These are phyloP conservation scores for Eulemur macaco DNA, from an alignment of 2,113 vertebrate genomes.

Conservation along the genomic window DNA sequence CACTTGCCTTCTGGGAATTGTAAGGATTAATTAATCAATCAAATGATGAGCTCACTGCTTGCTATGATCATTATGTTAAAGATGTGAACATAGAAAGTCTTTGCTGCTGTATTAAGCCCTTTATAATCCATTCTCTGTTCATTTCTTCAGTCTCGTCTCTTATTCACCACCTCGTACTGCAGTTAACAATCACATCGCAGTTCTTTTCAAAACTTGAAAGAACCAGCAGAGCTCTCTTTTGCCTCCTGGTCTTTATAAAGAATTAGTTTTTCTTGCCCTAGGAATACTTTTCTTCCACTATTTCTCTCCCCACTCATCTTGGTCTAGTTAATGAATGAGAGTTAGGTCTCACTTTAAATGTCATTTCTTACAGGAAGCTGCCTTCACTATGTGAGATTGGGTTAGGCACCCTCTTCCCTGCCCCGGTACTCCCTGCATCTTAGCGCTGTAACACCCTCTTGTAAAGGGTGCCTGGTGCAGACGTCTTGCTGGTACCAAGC, in stretches of 20 bases:
- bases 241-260: not conserved
- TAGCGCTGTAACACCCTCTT: not conserved
- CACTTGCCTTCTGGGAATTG: conserved; percentile 18
- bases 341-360: not conserved
- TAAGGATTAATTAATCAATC: conserved; percentile 37
- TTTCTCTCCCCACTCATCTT: not conserved
- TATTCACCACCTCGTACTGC: not conserved
- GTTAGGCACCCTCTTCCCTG: not conserved
- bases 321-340: not conserved
- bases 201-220: conserved; percentile 22
- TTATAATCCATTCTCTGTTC: not conserved
- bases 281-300: not conserved
- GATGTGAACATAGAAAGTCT: not conserved
- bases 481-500: not conserved
- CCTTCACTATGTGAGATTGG: not conserved
- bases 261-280: not conserved
- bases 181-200: not conserved
- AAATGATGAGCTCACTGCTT: not conserved
- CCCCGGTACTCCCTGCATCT: not conserved
- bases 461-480: not conserved
- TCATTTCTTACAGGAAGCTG: not conserved
- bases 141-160: not conserved
- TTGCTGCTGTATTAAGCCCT: not conserved
- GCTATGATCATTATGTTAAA: not conserved
- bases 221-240: not conserved